A percentile compares a stretch with the other conserved stretches of the same genome.
Conservation (phyloP, 2,888 invertebrate genomes). For the Nephrotoma guestfalica region DNA sequence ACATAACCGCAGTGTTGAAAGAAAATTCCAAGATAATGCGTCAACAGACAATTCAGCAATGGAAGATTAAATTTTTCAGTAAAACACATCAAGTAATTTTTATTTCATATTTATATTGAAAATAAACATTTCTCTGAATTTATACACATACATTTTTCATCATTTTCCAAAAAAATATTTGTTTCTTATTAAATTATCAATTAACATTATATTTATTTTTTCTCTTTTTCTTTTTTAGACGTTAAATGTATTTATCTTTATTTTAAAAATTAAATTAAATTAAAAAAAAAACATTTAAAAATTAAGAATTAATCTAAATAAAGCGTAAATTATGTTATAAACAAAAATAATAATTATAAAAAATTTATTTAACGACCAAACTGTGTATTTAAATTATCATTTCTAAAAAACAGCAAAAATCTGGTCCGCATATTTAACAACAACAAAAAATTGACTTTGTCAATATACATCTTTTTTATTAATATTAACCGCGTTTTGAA, state of each 20-base stretch:
- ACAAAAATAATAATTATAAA: neutral
- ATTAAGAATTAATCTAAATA: neutral
- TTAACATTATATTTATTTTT: neutral
- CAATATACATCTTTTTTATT: neutral
- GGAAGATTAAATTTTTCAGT: neutral
- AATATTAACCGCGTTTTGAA: neutral
- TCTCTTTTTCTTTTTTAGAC: no score
- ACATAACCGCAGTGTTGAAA: neutral
- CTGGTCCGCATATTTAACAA: neutral
- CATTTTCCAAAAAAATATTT: neutral
- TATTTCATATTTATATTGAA: neutral
- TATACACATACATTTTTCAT: neutral
- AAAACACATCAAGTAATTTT: neutral
- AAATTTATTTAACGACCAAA: neutral
- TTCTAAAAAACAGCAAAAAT: neutral
- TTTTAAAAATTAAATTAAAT: neutral
- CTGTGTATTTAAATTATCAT: neutral
- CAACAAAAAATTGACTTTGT: neutral
- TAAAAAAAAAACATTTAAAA: neutral
- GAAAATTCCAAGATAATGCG: neutral
- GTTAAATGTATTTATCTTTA: no score
- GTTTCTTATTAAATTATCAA: neutral
- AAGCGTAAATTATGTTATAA: neutral
- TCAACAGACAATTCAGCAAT: neutral
- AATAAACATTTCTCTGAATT: neutral